Evolutionary conservation across 2,113 vertebrate genomes (phyloP).

Genomic region (Sprattus sprattus): DNA sequence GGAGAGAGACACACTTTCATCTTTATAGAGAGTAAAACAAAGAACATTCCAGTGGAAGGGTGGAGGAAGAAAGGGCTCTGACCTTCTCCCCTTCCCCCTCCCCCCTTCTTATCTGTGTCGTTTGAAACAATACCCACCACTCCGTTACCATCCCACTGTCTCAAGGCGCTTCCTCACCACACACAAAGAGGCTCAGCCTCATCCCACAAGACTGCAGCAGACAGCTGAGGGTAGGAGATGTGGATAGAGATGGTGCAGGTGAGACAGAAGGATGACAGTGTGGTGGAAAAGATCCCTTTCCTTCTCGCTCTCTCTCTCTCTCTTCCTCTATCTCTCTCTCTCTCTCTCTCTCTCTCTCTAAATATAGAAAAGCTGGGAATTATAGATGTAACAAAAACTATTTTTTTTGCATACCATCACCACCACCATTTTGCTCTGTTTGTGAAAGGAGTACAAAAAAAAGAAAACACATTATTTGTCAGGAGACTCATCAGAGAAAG

Average conservation of each 20-base stretch:
- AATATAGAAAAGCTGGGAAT: too few species aligned
- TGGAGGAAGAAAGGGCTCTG: not conserved
- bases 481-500: not conserved
- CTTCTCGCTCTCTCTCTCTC: not conserved
- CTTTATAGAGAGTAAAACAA: conserved; percentile 20
- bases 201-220: not conserved
- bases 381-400: too few species aligned
- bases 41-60: conserved; percentile 18
- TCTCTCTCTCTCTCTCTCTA: not conserved
- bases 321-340: not conserved
- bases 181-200: not conserved
- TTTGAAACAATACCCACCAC: not conserved
- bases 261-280: not conserved
- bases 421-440: too few species aligned
- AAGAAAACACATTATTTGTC: not conserved
- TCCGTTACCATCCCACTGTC: not conserved
- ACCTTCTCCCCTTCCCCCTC: conserved; percentile 7
- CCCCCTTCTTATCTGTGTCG: not conserved
- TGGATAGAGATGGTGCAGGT: not conserved
- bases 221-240: not conserved
- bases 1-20: conserved; percentile 15
- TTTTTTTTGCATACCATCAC: too few species aligned
- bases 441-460: not conserved
- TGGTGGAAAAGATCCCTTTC: not conserved
- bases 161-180: not conserved